These are phyloP conservation scores for Protosalanx chinensis DNA, from an alignment of 2,797 vertebrate genomes.

Conservation along the genomic window DNA sequence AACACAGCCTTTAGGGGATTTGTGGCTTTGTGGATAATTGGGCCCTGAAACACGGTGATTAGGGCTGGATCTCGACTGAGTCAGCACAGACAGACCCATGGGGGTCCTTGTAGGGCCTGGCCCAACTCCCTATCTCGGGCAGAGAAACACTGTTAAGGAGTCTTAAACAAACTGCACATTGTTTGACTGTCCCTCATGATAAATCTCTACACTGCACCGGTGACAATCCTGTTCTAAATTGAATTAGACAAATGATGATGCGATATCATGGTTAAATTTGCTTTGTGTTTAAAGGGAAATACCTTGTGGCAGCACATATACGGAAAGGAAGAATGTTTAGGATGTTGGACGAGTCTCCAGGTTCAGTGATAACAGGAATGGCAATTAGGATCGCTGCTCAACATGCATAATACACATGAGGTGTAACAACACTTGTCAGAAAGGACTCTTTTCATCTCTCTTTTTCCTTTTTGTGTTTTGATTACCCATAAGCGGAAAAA, in stretches of 20 bases:
- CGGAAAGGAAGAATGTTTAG: not conserved
- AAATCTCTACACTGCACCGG: not conserved
- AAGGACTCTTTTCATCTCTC: too few species aligned
- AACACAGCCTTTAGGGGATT: slow-evolving; percentile 58
- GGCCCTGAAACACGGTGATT: slow-evolving; percentile 51
- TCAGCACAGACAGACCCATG: slow-evolving; percentile 22
- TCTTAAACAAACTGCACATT: not conserved
- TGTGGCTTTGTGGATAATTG: slow-evolving; percentile 49
- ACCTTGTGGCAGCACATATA: not conserved
- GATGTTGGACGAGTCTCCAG: not conserved
- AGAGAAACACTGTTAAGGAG: not conserved
- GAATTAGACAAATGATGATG: not conserved
- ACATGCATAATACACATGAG: too few species aligned
- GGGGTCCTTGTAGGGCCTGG: not conserved
- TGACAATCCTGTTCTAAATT: not conserved
- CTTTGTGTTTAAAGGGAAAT: not conserved
- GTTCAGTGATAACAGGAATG: not conserved
- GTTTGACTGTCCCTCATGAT: not conserved
- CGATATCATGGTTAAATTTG: not conserved
- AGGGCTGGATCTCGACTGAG: slow-evolving; percentile 31
- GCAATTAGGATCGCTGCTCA: too few species aligned
- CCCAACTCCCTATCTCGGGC: not conserved
- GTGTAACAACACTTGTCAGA: too few species aligned
- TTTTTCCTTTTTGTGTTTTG: too few species aligned
- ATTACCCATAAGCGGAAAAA: too few species aligned